Evolutionary conservation across 2,113 vertebrate genomes (phyloP), one percentile per base, ranked within the genome.

Genomic region (Pogona vitticeps): DNA sequence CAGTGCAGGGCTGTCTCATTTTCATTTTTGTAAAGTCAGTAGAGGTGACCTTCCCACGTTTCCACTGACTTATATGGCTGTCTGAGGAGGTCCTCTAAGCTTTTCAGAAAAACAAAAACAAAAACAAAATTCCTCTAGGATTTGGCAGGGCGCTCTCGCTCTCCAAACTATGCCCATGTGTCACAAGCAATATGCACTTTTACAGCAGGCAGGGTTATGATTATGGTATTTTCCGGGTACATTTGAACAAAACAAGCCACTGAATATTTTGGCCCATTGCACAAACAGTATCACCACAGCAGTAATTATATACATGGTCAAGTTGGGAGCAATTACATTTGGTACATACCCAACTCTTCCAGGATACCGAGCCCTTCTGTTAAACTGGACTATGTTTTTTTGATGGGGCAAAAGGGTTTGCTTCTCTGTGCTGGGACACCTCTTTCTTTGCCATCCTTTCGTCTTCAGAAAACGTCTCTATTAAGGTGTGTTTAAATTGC

Each of bases 351-450:
- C 84, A 86, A 9, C 89, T 87, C 81, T 90, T 92, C 89, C 88
- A 94, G 91, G 91, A 95, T 87, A 88, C 86, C 15, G 79, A 72
- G 18, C 20, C 82, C 78, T 17, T 94, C 93, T 95, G 95, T 95
- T 95, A 94, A 85, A 65, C 80, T 93, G 93, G 75, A 92, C 79
- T 94, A n/a, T 92, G 93, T 96, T 96, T 96, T 96, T 82, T 93
- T 84, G 58, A 20, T n/a, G 88, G 59, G 65, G 71, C 58, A 84
- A 91, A 93, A n/a, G 63, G 12, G 63, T 86, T 92, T 52, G 12
- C 76, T 91, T 75, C 86, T 95, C 70, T 61, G 3, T 0, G 82
- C 59, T 89, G 52, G 87, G 73, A 88, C 91, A 92, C 94, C 93
- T 94, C 88, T 86, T 89, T 91, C 31, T 18, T 80, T 88, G 89